Evolutionary conservation across 2,113 vertebrate species (phyloP), one percentile per base, ranked within the genome.

Genomic region (Odontesthes bonariensis): DNA sequence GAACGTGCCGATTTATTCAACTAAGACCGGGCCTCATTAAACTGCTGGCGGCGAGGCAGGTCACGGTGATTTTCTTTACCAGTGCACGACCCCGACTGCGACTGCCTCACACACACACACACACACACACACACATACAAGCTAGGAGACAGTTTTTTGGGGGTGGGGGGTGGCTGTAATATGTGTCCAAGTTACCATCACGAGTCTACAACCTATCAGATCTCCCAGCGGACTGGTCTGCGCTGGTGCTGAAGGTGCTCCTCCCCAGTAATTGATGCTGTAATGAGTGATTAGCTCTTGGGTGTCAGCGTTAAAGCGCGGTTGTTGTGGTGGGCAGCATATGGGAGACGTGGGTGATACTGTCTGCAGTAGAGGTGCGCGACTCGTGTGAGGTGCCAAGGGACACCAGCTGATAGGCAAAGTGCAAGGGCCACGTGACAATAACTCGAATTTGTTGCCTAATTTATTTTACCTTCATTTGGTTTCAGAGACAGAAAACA

Each of bases 1-100:
- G 93, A 94, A 94, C 84, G 94, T 95, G 94, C 93, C 94, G 87
- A 92, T 92, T 92, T 93, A 92, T 93, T 93, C 88, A 90, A 88
- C 81, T 89, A 78, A 79, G 79, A 86, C 79, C 86, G 82, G 86
- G 90, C 87, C 92, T 94, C 94, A 93, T 94, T 94, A 93, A 84
- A 92, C 93, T 91, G 88, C 88, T 93, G 94, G 91, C 92, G 84
- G 91, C 65, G 75, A 84, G 89, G 92, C 88, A 89, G 92, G 93
- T 92, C 92, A 94, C 89, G 89, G 87, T 90, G 92, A 94, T 94
- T 94, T 93, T 89, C 92, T 87, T 77, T 83, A 91, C 76, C 71
- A 63, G 80, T 57, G 68, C 83, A 64, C 88, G 82, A 91, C 87
- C 88, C 89, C 81, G 51, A 75, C 76, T 74, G 73, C 35, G 51